Evolutionary conservation across 2,113 vertebrate species (phyloP), one percentile per base, ranked within the genome.

Genomic region (Amphiprion ocellaris): DNA sequence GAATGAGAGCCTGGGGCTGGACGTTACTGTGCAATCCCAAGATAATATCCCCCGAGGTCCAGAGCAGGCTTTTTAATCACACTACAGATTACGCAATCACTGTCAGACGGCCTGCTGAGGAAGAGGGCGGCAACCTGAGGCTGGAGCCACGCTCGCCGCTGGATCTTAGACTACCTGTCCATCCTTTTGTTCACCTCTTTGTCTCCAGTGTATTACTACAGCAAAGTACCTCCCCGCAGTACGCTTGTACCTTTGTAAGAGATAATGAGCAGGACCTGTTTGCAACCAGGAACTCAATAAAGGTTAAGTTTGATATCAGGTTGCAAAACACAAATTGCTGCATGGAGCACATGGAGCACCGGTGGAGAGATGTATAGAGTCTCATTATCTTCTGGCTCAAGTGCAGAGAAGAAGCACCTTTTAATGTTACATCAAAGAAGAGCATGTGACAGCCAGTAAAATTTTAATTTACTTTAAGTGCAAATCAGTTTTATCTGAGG

Each of bases 41-140:
- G 89, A 84, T 89, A 83, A 90, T 88, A 89, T 90, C 91, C 91
- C 83, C 58, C 7, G 6, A 87, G 88, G 86, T 85, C 86, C 79
- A 59, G 78, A 73, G n/a, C 63, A 24, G 81, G 81, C 70, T 86
- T 86, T 89, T 92, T 86, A 91, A 94, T 92, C 88, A 85, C 88
- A 82, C 77, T 30, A 52, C 85, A 89, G 77, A 90, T 93, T 90
- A 90, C 82, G 82, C 65, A 89, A 92, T 88, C 68, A 49, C 77
- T 78, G 85, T 77, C 81, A 85, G 83, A 17, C 58, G 12, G 77
- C 82, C 64, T 37, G 86, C 85, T 81, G 86, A 82, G 80, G 77
- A 81, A 41, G 59, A 67, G 53, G 23, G 70, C 46, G 53, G 67
- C 74, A 79, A 82, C 72, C 81, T 55, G 81, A 67, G 61, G 75